Conservation (phyloP, 2,113 vertebrate genomes). For the Asarcornis scutulata region DNA sequence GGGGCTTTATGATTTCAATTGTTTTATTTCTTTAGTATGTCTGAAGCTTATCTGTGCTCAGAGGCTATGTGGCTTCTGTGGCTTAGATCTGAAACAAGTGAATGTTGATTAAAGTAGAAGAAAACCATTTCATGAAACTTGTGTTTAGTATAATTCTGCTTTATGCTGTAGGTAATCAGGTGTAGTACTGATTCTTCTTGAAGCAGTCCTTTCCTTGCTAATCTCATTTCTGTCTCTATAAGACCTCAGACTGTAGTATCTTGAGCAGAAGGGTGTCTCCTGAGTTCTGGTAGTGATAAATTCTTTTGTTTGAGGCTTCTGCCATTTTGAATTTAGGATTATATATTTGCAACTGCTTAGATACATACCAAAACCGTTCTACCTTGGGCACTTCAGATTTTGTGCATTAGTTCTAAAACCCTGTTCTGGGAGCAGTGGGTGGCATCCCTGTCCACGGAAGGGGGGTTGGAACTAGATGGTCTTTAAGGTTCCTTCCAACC, state of each 20-base stretch:
- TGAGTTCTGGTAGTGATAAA: neutral
- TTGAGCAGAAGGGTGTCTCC: neutral
- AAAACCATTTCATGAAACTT: neutral
- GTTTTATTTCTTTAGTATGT: neutral
- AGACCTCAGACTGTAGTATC: neutral
- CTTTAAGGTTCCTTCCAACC: too few relatives aligned
- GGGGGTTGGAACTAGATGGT: too few relatives aligned
- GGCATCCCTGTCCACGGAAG: too few relatives aligned
- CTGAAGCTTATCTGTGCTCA: neutral
- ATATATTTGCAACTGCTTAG: neutral
- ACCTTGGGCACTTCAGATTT: neutral
- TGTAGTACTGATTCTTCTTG: neutral
- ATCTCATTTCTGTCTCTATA: neutral
- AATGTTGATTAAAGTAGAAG: neutral
- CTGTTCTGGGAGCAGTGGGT: neutral
- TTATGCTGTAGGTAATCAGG: neutral
- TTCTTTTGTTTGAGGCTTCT: neutral
- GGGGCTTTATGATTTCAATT: neutral
- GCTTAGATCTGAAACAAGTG: slow-evolving; percentile 6
- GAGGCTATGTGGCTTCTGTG: neutral
- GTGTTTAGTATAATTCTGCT: neutral
- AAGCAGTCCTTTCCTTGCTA: neutral
- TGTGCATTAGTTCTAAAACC: neutral
- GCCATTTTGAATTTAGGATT: neutral
- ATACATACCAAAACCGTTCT: neutral